Evolutionary conservation across 2,888 invertebrate genomes (phyloP), one percentile per base, ranked within the genome.

Genomic region (Coleophora deauratella): DNA sequence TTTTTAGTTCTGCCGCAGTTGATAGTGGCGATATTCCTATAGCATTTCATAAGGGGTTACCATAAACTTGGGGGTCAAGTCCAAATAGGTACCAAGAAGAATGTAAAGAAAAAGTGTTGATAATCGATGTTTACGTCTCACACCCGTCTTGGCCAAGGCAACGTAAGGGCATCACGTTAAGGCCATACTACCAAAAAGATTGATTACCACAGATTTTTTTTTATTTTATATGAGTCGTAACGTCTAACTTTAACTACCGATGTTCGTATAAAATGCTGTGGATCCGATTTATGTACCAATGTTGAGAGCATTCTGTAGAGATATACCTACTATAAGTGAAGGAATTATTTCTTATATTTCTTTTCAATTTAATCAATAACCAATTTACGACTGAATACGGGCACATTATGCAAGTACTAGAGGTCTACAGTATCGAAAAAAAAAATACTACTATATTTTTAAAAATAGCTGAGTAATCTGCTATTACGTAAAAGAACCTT

Each of bases 151-250:
- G 42, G 42, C 42, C 45, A 42, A 42, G 42, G 47, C 49, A 51
- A 48, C 43, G 45, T 46, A 48, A 44, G 35, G 15, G 46, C 37
- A 36, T 45, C 49, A 42, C 46, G 45, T 44, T 40, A 35, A 31
- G 37, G 37, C 38, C 36, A 15, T 9, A 30, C 35, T 37, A 33
- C 47, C 43, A 43, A 45, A 45, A 45, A 45, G 41, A 47, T 41
- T 43, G 41, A 43, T 47, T 45, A 38, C 41, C 38, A 45, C 43
- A 42, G 38, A 36, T 28, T 42, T 43, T 44, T n/a, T 49, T 45
- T 47, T 39, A 41, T 51, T 49, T 49, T 49, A 47, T 46, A 35
- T 42, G 33, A 39, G 42, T 46, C 49, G 49, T 51, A 46, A 51
- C 45, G 45, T 43, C 37, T 27, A 36, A 47, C 38, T 47, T 47